Evolutionary conservation across 2,888 invertebrate species (phyloP), one percentile per base, ranked within the genome.

Genomic region (Petrolisthes manimaculis): DNA sequence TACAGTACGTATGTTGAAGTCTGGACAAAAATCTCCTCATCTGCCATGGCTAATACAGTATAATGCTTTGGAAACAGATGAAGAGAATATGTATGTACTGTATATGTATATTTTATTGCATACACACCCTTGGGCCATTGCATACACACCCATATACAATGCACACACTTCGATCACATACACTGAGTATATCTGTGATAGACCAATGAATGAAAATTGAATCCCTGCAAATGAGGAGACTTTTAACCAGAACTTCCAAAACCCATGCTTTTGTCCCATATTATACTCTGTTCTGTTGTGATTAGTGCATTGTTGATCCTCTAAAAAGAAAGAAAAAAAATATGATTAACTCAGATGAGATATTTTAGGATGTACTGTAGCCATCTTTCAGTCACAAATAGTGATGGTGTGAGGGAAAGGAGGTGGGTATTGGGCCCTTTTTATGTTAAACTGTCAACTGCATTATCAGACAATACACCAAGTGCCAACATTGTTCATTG

Each of bases 311-410:
- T 79, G 79, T 85, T 81, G 56, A 80, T 51, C 56, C 86, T 37
- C 61, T 21, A 18, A 71, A 71, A 21, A 37, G 37, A 37, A n/a
- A 71, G 14, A n/a, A n/a, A 71, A 71, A 14, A 21, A 71, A 71
- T 3, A 21, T n/a, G 6, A 69, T 51, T 80, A 86, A 69, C 67
- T 55, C 24, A 74, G 69, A 81, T 74, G 83, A 83, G 18, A 83
- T 67, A 74, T 80, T 79, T 80, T 80, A 85, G 85, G 51, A 24
- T 86, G 8, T 37, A 37, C 37, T 37, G 37, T 71, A 86, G 86
- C 69, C 61, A 79, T 67, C 56, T 81, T 86, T 81, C 78, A 84
- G 86, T 86, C 86, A 75, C 81, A 86, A 86, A 74, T 56, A 79
- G 69, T 71, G 81, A 75, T 81, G 56, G 14, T 81, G 86, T 69